Percentiles rank a stretch among this genome's conserved stretches.
phyloP scores from a whole-genome alignment of 2,113 vertebrate genomes.

The Aythya baeri region DNA sequence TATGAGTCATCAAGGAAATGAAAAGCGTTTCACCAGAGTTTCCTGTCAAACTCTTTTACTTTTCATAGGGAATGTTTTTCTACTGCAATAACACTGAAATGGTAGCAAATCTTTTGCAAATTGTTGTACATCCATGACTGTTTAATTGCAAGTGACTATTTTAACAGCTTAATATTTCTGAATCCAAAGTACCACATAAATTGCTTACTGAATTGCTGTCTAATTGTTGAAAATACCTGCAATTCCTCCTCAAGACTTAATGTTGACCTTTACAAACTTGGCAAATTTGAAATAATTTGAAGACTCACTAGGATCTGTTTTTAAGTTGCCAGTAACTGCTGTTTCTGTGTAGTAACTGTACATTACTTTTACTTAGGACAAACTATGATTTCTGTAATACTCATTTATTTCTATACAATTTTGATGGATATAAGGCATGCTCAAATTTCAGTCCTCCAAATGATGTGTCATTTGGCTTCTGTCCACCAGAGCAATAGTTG shows the following conservation, averaged over 20 bases:
- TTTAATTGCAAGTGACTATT: neutral
- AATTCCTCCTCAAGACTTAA: neutral
- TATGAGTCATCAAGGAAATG: neutral
- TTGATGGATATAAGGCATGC: neutral
- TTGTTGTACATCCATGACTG: neutral
- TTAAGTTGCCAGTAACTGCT: neutral
- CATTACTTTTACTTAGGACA: neutral
- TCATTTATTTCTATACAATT: neutral
- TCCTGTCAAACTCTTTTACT: neutral
- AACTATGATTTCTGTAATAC: neutral
- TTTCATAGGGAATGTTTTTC: neutral
- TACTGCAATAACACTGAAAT: neutral
- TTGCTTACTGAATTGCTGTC: neutral
- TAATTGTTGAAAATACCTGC: neutral
- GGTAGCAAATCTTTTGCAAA: neutral
- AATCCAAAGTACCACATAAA: neutral
- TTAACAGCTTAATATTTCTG: neutral
- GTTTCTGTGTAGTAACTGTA: neutral
- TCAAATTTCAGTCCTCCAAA: neutral
- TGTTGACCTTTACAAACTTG: neutral
- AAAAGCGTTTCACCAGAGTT: neutral
- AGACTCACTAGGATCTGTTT: neutral
- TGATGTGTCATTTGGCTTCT: rapidly evolving
- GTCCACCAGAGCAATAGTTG: neutral
- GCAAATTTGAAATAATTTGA: neutral